Percentiles rank a stretch among this genome's conserved stretches.
These are phyloP conservation scores for Amphipyra tragopoginis DNA, from an alignment of 2,888 invertebrate genomes.

Conservation along the genomic window DNA sequence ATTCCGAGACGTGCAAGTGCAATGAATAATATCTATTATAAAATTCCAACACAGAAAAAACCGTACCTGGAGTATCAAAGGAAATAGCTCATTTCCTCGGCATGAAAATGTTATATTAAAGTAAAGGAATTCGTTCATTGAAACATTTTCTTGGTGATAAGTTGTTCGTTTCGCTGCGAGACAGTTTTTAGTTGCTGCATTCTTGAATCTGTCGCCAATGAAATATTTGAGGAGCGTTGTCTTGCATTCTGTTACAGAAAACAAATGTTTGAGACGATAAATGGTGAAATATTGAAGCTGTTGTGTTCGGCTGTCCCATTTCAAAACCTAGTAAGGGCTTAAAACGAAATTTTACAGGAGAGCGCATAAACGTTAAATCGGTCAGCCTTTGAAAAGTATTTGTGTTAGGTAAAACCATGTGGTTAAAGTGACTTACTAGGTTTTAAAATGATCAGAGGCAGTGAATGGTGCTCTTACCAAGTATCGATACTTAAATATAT, in stretches of 20 bases:
- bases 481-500: too few species aligned
- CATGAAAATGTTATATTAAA: constrained; percentile 22
- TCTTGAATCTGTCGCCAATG: constrained; percentile 10
- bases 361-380: too few species aligned
- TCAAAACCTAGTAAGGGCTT: too few species aligned
- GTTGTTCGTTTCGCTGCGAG: constrained; percentile 8
- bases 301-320: too few species aligned
- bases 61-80: constrained; percentile 1
- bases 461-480: too few species aligned
- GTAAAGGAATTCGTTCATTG: constrained; percentile 21
- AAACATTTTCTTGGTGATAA: constrained; percentile 32
- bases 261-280: constrained; percentile 21
- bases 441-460: too few species aligned
- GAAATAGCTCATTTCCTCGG: constrained; percentile 22
- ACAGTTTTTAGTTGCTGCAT: constrained; percentile 27
- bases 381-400: too few species aligned
- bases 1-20: too few species aligned
- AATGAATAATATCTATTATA: not conserved
- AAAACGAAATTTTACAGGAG: too few species aligned
- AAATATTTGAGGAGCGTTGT: constrained; percentile 1
- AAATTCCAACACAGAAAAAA: constrained; percentile 7
- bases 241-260: constrained; percentile 16
- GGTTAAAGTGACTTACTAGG: too few species aligned
- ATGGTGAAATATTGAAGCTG: constrained; percentile 15
- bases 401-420: too few species aligned